phyloP scores from a whole-genome alignment of 2,888 invertebrate species.

The Embidobia sp. region DNA sequence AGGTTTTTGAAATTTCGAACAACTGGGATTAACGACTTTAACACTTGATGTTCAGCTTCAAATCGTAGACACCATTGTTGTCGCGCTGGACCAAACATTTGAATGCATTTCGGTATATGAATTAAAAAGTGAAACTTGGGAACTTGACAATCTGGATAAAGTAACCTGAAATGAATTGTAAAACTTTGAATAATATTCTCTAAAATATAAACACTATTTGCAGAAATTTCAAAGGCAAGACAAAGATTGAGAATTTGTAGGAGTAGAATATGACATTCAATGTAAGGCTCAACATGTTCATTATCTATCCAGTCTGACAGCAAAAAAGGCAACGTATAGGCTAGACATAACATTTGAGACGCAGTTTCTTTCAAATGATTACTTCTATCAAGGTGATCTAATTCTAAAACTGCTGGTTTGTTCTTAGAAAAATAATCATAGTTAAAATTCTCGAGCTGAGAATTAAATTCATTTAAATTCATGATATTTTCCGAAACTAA shows the following conservation, averaged over 20 bases:
- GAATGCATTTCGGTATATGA: neutral
- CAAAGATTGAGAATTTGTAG: constrained; percentile 4
- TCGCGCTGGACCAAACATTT: constrained; percentile 21
- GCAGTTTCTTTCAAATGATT: constrained; percentile 50
- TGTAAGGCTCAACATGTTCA: neutral
- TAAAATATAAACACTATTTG: neutral
- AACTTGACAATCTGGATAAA: constrained; percentile 1
- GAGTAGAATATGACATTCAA: neutral
- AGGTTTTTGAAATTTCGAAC: constrained; percentile 62
- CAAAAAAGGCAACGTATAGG: constrained; percentile 4
- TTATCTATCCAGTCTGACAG: neutral
- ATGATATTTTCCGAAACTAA: neutral
- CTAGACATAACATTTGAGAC: constrained; percentile 13
- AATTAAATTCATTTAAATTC: constrained; percentile 2
- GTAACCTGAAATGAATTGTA: neutral
- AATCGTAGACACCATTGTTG: constrained; percentile 61
- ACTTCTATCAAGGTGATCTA: constrained; percentile 15
- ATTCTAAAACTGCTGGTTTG: constrained; percentile 38
- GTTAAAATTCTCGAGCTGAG: constrained; percentile 30
- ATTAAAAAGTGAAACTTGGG: constrained; percentile 1
- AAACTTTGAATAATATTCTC: neutral
- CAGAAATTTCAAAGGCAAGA: constrained; percentile 4
- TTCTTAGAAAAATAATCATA: constrained; percentile 41
- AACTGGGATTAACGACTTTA: constrained; percentile 56
- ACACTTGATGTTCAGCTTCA: constrained; percentile 59